Evolutionary conservation across 1,140 invertebrate genomes (phyloP), one percentile per base, ranked within the genome.

Genomic region (Drosophila seguyi): DNA sequence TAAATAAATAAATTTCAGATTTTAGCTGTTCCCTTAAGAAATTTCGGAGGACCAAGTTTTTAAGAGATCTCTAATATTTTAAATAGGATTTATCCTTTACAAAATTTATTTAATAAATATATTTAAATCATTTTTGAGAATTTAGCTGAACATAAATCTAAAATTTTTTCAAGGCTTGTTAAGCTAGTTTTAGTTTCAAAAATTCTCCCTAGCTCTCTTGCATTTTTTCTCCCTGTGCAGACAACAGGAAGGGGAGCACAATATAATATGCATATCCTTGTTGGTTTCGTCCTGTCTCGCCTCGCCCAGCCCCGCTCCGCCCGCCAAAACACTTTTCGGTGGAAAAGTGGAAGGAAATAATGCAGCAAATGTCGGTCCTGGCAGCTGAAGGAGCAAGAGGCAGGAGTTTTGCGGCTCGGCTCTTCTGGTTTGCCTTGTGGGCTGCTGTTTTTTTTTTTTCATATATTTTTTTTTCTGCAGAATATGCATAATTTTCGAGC

Each of bases 401-500:
- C 22, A 69, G 62, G 60, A 39, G 45, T 58, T 50, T 50, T 72
- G 66, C 66, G 69, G 53, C 58, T 50, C 47, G 14, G 36, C 60
- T 65, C 59, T 63, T 44, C 36, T 48, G 61, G 73, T 44, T 73
- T 69, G 61, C 60, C 68, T 60, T 69, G 45, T 45, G 38, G 58
- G 41, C 42, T 56, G 20, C 25, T 20, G 38, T 31, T 72, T 52
- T 20, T 14, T 65, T 47, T 11, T 27, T 25, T 25, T 25, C 4
- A n/a, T 52, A 48, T 10, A n/a, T 27, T 60, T 53, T 68, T 65
- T 68, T 88, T 86, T 71, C 76, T 87, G 85, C 85, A 72, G 68
- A 88, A 80, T 84, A 90, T 88, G 84, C 84, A 90, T 88, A 88
- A 90, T 88, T 88, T 86, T 80, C 67, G 58, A 80, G 85, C 84